These are phyloP conservation scores for Heliconius nattereri DNA, from an alignment of 1,140 invertebrate species.

Conservation along the genomic window DNA sequence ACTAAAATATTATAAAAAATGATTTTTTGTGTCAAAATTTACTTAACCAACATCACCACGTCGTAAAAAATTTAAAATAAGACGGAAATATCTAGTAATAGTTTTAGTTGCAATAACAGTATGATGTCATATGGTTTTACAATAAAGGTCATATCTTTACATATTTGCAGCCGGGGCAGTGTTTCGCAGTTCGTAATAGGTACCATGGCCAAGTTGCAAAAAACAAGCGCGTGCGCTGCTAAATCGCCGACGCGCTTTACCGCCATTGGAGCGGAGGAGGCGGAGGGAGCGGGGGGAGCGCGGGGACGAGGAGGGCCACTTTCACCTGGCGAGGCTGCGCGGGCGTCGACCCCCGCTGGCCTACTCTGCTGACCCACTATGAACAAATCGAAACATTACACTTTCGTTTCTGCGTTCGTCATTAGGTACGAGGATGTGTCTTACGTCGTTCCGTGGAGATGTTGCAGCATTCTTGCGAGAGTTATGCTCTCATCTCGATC, in stretches of 20 bases:
- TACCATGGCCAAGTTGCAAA: slow-evolving; percentile 79
- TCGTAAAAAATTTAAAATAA: neutral
- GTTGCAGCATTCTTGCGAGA: slow-evolving; percentile 60
- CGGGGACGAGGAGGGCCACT: slow-evolving; percentile 70
- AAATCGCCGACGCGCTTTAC: slow-evolving; percentile 62
- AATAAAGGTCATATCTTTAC: slow-evolving; percentile 67
- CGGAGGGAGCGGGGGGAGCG: slow-evolving; percentile 27
- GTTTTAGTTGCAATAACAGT: slow-evolving; percentile 16
- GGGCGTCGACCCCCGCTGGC: slow-evolving; percentile 76
- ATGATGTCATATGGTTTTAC: slow-evolving; percentile 57
- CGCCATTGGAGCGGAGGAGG: slow-evolving; percentile 58
- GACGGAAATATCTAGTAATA: slow-evolving; percentile 21
- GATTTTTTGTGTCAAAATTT: neutral
- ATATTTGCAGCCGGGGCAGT: slow-evolving; percentile 66
- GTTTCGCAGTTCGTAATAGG: slow-evolving; percentile 75
- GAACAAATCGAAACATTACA: slow-evolving; percentile 73
- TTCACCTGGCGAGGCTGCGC: slow-evolving; percentile 79
- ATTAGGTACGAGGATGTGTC: slow-evolving; percentile 71
- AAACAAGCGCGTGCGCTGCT: slow-evolving; percentile 74
- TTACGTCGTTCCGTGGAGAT: slow-evolving; percentile 48
- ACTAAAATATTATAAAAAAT: too few relatives aligned
- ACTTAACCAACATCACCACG: neutral
- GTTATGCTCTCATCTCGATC: slow-evolving; percentile 45
- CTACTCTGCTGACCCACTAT: slow-evolving; percentile 79
- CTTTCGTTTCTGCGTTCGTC: slow-evolving; percentile 76